Evolutionary conservation across 2,113 vertebrate genomes (phyloP).

Genomic region (Gallinago paraguaiae): DNA sequence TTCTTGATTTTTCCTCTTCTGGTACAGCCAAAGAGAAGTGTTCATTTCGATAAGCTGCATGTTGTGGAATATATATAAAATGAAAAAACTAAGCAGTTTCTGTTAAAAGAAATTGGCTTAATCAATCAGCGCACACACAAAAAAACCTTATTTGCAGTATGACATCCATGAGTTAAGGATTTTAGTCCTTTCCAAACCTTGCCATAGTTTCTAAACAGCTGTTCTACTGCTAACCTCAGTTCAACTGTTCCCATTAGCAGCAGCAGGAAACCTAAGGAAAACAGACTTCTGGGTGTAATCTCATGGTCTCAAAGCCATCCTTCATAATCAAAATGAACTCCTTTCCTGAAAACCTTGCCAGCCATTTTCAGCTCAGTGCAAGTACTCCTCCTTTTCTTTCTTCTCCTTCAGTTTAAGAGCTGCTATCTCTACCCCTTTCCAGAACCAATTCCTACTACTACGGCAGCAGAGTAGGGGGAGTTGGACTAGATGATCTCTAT

Average conservation of each 20-base stretch:
- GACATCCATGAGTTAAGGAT: neutral
- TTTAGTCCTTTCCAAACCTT: neutral
- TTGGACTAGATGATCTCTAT: too few relatives aligned
- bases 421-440: neutral
- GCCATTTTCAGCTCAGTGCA: neutral
- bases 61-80: neutral
- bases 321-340: rapidly evolving
- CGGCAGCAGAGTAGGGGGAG: neutral
- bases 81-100: neutral
- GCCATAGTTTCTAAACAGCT: neutral
- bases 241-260: neutral
- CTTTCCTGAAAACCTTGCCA: neutral
- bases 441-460: neutral
- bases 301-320: neutral
- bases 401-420: neutral
- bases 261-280: neutral
- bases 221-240: neutral
- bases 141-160: neutral
- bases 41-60: neutral
- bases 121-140: neutral
- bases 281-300: rapidly evolving
- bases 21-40: neutral
- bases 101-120: neutral
- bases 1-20: neutral
- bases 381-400: neutral